These are phyloP conservation scores for Halichondria panicea DNA, from an alignment of 37 sponge, comb jelly and placozoan genomes.

Conservation along the genomic window DNA sequence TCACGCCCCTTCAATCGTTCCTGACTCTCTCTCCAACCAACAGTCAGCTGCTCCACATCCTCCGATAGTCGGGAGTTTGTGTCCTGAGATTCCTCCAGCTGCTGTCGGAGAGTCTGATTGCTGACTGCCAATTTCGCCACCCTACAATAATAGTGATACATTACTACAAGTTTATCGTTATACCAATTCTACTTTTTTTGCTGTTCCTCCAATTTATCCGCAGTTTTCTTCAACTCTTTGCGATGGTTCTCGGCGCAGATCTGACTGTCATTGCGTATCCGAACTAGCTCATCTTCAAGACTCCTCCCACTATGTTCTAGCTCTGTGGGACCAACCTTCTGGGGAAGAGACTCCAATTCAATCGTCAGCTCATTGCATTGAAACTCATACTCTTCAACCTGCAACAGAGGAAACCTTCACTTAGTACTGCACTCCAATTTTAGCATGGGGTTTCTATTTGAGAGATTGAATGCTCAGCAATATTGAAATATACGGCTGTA, in stretches of 20 bases:
- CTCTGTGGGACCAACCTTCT: not conserved
- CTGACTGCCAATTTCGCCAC: slow-evolving; percentile 21
- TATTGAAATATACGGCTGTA: too few relatives aligned
- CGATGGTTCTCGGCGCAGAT: not conserved
- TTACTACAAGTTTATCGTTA: too few relatives aligned
- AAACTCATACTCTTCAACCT: not conserved
- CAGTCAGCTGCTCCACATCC: slow-evolving; percentile 47
- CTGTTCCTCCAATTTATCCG: slow-evolving; percentile 19
- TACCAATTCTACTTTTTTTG: slow-evolving; percentile 44
- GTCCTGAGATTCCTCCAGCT: slow-evolving; percentile 46
- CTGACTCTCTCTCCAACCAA: slow-evolving; percentile 24
- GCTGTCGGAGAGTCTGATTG: slow-evolving; percentile 38
- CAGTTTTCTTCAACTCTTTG: slow-evolving; percentile 8
- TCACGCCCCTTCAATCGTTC: slow-evolving; percentile 34
- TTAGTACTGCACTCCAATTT: not conserved
- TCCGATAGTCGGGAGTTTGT: slow-evolving; percentile 32
- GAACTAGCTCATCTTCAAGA: slow-evolving; percentile 2
- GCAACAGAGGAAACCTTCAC: not conserved
- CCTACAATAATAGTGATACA: too few relatives aligned
- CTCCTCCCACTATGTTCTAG: not conserved
- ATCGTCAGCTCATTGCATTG: slow-evolving; percentile 3
- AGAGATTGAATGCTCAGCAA: too few relatives aligned
- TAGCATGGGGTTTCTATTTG: too few relatives aligned
- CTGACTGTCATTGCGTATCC: not conserved
- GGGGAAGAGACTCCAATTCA: not conserved